Percentiles rank a stretch among this genome's conserved stretches.
Evolutionary conservation across 2,797 vertebrate species (phyloP).

Genomic region (Merluccius polli): DNA sequence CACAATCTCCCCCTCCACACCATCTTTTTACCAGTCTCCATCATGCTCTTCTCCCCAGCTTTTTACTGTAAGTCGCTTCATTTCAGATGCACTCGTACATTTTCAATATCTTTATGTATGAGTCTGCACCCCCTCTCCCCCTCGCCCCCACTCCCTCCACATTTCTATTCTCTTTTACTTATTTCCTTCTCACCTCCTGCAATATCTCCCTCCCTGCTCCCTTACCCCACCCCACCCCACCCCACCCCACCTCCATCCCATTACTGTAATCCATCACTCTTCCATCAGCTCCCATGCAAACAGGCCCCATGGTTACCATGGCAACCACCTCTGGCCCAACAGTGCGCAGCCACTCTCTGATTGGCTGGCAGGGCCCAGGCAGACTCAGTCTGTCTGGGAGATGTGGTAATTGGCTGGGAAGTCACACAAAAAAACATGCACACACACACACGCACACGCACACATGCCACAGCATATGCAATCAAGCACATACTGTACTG

Average conservation of each 20-base stretch:
- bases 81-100: constrained; percentile 81
- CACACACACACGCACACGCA: background rate
- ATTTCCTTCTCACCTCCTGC: constrained; percentile 33
- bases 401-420: constrained; percentile 82
- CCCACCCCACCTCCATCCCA: constrained; percentile 69
- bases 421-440: constrained; percentile 45
- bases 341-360: constrained; percentile 69
- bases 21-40: constrained; percentile 28
- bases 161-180: constrained; percentile 5
- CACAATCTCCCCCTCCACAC: constrained; percentile 16
- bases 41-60: constrained; percentile 37
- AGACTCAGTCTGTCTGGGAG: constrained; percentile 79
- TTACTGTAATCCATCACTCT: constrained; percentile 85
- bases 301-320: constrained; percentile 77
- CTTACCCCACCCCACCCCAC: constrained; percentile 26
- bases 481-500: constrained; percentile 32
- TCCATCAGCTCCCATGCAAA: constrained; percentile 80
- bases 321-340: constrained; percentile 76
- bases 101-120: constrained; percentile 83
- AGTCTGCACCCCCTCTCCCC: constrained; percentile 43
- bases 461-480: constrained; percentile 29
- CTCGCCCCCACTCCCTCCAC: constrained; percentile 20
- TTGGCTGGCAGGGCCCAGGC: constrained; percentile 74
- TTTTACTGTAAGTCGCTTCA: constrained; percentile 70
- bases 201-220: constrained; percentile 17